These are phyloP conservation scores for Rhyzopertha dominica DNA, from an alignment of 1,140 invertebrate species.

Conservation along the genomic window DNA sequence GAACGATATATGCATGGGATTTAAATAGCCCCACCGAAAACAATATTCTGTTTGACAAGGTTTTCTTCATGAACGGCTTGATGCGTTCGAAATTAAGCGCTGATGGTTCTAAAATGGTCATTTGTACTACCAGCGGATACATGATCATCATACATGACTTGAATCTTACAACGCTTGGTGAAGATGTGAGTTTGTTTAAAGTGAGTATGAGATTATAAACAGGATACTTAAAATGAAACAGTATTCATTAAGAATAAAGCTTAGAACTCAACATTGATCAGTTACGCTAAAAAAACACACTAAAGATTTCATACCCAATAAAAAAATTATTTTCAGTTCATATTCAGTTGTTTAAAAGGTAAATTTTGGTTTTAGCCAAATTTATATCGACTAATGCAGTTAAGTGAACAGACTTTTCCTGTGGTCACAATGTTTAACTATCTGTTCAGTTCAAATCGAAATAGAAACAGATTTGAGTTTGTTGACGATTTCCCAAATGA, in stretches of 20 bases:
- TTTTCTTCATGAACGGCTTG: slow-evolving; percentile 74
- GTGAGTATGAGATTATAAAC: slow-evolving; percentile 46
- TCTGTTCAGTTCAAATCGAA: slow-evolving; percentile 68
- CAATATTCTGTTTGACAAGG: slow-evolving; percentile 70
- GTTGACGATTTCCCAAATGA: slow-evolving; percentile 89
- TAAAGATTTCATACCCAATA: too few species aligned
- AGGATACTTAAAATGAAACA: too few species aligned
- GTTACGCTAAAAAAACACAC: background rate
- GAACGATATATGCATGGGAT: slow-evolving; percentile 91
- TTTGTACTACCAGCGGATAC: slow-evolving; percentile 85
- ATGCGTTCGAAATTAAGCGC: slow-evolving; percentile 86
- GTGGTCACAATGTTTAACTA: slow-evolving; percentile 72
- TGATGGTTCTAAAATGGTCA: slow-evolving; percentile 79
- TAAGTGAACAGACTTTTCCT: slow-evolving; percentile 73
- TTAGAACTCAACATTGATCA: background rate
- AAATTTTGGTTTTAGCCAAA: slow-evolving; percentile 62
- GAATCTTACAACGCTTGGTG: slow-evolving; percentile 69
- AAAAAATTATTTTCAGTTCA: background rate
- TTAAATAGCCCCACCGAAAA: slow-evolving; percentile 82
- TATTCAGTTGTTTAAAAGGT: background rate
- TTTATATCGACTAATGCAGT: slow-evolving; percentile 84
- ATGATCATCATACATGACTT: slow-evolving; percentile 87
- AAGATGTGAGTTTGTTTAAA: slow-evolving; percentile 82
- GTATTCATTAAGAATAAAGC: too few species aligned
- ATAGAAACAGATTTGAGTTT: slow-evolving; percentile 81